phyloP scores from a whole-genome alignment of 2,888 invertebrate species.

The Scrobipalpa atriplicella region DNA sequence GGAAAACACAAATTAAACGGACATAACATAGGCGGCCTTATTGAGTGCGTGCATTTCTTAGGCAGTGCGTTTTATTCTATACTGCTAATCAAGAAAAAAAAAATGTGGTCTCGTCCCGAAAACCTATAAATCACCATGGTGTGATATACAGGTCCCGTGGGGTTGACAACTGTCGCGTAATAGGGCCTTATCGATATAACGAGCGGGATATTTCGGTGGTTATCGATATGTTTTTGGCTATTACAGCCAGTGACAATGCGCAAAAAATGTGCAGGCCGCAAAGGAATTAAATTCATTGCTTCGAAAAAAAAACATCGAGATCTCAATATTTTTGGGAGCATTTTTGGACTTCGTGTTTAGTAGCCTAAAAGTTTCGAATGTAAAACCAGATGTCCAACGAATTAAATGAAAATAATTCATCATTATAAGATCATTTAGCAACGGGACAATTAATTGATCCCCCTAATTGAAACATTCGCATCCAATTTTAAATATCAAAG shows the following conservation, averaged over 20 bases:
- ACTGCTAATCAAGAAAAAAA: neutral
- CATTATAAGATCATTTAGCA: too few relatives aligned
- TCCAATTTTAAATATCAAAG: constrained; percentile 68
- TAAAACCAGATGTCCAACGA: constrained; percentile 19
- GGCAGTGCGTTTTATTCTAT: neutral
- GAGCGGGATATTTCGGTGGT: constrained; percentile 31
- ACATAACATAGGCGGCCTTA: too few relatives aligned
- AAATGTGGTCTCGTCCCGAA: constrained; percentile 2
- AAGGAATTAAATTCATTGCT: neutral
- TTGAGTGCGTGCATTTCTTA: too few relatives aligned
- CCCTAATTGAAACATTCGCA: constrained; percentile 50
- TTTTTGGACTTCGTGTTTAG: neutral
- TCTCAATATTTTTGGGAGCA: neutral
- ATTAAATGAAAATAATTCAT: constrained; percentile 36
- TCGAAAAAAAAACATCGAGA: neutral
- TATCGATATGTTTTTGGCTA: constrained; percentile 34
- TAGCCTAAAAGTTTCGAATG: neutral
- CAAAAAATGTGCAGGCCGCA: neutral
- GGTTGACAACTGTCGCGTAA: constrained; percentile 13
- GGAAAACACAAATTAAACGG: too few relatives aligned
- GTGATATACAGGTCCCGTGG: constrained; percentile 13
- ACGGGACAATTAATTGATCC: constrained; percentile 51
- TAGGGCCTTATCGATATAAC: constrained; percentile 18
- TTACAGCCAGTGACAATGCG: constrained; percentile 11
- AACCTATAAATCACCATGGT: constrained; percentile 3